Conservation (phyloP, 2,113 vertebrate genomes). For the Embiotoca jacksoni region DNA sequence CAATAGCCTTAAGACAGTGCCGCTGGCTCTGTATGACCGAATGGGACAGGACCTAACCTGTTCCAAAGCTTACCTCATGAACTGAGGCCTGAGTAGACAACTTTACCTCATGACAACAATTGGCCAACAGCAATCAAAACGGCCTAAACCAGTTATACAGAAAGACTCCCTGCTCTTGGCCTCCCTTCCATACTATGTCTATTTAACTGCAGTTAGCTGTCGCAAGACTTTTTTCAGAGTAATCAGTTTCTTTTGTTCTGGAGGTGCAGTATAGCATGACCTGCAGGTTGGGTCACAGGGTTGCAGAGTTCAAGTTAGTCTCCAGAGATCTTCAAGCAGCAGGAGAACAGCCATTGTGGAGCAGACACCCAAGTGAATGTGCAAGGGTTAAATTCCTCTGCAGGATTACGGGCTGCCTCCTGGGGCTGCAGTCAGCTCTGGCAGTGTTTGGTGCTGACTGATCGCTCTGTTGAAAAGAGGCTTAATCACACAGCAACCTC, state of each 20-base stretch:
- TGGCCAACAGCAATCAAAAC: conserved; percentile 67
- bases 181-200: not conserved
- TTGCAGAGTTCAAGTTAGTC: conserved; percentile 46
- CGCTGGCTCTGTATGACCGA: conserved; percentile 43
- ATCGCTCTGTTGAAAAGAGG: conserved; percentile 80
- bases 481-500: conserved; percentile 85
- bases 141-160: conserved; percentile 76
- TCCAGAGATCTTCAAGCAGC: conserved; percentile 28
- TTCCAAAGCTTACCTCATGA: conserved; percentile 48
- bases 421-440: conserved; percentile 71
- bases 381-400: conserved; percentile 80
- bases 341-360: conserved; percentile 9
- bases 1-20: conserved; percentile 60
- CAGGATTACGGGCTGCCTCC: conserved; percentile 77
- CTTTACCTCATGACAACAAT: conserved; percentile 57
- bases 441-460: conserved; percentile 78
- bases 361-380: conserved; percentile 54
- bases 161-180: conserved; percentile 6
- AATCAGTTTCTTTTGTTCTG: conserved; percentile 63
- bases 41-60: conserved; percentile 72
- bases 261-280: conserved; percentile 25
- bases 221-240: conserved; percentile 58
- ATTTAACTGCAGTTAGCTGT: conserved; percentile 24
- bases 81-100: conserved; percentile 25
- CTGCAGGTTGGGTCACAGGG: conserved; percentile 32